Evolutionary conservation across 2,113 vertebrate species (phyloP).

Genomic region (Pandion haliaetus): DNA sequence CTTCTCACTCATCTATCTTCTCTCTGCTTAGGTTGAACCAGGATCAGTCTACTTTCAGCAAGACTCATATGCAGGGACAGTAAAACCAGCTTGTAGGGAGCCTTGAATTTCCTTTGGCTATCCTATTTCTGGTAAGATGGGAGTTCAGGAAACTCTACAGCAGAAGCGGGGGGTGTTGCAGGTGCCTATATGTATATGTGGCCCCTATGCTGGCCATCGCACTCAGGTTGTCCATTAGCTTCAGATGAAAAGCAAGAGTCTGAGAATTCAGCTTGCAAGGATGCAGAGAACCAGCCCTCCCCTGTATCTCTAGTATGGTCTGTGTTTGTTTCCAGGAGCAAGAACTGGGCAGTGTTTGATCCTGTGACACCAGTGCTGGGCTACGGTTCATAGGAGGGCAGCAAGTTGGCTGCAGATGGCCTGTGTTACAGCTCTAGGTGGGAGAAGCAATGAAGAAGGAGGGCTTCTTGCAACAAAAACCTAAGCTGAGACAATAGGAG

Average conservation of each 20-base stretch:
- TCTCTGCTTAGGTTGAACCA: background rate
- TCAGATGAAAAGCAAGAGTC: background rate
- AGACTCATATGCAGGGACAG: background rate
- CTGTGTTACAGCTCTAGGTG: background rate
- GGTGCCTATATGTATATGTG: rapidly evolving
- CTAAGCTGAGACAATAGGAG: background rate
- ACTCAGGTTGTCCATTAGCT: background rate
- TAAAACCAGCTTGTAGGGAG: background rate
- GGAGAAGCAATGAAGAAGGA: background rate
- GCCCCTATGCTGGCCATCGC: background rate
- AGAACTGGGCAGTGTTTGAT: background rate
- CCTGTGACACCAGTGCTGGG: background rate
- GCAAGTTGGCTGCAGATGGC: background rate
- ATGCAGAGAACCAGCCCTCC: background rate
- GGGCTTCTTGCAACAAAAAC: background rate
- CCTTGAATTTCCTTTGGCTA: background rate
- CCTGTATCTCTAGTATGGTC: background rate
- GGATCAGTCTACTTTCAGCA: background rate
- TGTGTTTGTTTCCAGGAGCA: background rate
- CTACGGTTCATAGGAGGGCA: background rate
- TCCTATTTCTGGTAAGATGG: background rate
- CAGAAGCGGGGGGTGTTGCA: background rate
- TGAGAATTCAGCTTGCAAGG: background rate
- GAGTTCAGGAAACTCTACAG: background rate
- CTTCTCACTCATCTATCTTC: background rate